Base-by-base conservation (phyloP, 2,888 invertebrate genomes). In the Sarcophaga subvicina region DNA sequence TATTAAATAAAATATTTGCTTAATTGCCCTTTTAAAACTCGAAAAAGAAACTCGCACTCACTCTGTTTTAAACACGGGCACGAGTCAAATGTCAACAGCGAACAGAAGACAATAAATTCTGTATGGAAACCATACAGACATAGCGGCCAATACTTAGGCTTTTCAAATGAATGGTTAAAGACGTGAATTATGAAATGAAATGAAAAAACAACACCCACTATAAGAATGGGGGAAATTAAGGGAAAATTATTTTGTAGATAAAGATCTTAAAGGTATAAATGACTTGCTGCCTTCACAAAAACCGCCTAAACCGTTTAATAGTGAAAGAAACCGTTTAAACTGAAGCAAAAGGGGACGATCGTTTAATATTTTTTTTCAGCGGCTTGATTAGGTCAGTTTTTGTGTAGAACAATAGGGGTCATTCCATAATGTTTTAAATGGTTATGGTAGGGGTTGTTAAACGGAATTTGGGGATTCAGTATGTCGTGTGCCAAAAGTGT, bases 401-500 rank as follows among this genome's bases (percentile, higher is more conserved):
- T 45, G 3, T 45, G 3, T 47, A 22, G 5, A 17, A 54, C 12
- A 73, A 54, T 64, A 75, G 47, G 64, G 64, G 66, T 77, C 76
- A 59, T 27, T 45, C 22, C 67, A 67, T 37, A 8, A 37, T 17
- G 37, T 37, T 37, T 37, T 37, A 37, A 37, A 37, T 25, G 37
- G 14, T 4, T 66, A 27, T 14, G 22, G 59, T 77, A 77, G 66
- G 76, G 76, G 76, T 59, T 54, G 76, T 59, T 37, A 37, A 37
- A 37, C 37, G 2, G 2, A 37, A 54, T 37, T 27, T 45, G 70
- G 71, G 82, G 76, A 70, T 67, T 47, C 72, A 63, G 3, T 63
- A 22, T 70, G 60, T 66, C 71, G 82, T 72, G 82, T 83, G 82
- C 62, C 82, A 83, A 77, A 83, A 83, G 82, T 77, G 77, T 77